These are phyloP conservation scores for Chascanopsetta lugubris DNA, from an alignment of 2,113 vertebrate genomes.

Conservation along the genomic window DNA sequence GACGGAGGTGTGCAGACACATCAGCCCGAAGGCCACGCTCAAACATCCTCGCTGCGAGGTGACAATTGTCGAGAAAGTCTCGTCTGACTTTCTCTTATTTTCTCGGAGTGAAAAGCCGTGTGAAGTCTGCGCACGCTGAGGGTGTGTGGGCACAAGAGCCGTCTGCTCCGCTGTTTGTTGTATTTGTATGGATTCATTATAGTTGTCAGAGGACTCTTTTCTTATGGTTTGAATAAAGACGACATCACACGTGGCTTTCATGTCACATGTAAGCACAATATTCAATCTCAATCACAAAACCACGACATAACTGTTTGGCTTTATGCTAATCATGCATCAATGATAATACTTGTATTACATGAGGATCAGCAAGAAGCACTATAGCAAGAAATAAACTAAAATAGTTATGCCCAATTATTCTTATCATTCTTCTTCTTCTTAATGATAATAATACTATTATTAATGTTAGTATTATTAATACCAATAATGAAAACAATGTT, in stretches of 20 bases:
- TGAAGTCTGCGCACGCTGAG: constrained; percentile 22
- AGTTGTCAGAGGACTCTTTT: not conserved
- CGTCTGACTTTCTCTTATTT: constrained; percentile 64
- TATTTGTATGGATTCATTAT: constrained; percentile 31
- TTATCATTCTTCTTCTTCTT: too few relatives aligned
- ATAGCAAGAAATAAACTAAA: too few relatives aligned
- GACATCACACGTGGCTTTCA: not conserved
- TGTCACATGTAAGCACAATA: not conserved
- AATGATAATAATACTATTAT: too few relatives aligned
- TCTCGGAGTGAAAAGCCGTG: constrained; percentile 29
- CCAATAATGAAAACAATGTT: too few relatives aligned
- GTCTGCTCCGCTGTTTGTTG: constrained; percentile 39
- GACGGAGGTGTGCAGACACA: constrained; percentile 45
- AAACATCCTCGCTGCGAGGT: constrained; percentile 22
- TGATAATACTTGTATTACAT: too few relatives aligned
- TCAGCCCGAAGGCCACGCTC: constrained; percentile 48
- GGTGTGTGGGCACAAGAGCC: constrained; percentile 50
- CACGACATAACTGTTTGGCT: too few relatives aligned
- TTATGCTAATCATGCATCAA: not conserved
- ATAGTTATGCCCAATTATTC: too few relatives aligned
- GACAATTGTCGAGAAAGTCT: constrained; percentile 40
- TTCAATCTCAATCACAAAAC: not conserved
- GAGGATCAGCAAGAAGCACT: too few relatives aligned
- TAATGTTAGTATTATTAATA: too few relatives aligned
- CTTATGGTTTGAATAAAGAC: too few relatives aligned